Percentiles rank a stretch among this genome's conserved stretches.
These are phyloP conservation scores for Sussaba pulchella DNA, from an alignment of 2,888 invertebrate species.

Conservation along the genomic window DNA sequence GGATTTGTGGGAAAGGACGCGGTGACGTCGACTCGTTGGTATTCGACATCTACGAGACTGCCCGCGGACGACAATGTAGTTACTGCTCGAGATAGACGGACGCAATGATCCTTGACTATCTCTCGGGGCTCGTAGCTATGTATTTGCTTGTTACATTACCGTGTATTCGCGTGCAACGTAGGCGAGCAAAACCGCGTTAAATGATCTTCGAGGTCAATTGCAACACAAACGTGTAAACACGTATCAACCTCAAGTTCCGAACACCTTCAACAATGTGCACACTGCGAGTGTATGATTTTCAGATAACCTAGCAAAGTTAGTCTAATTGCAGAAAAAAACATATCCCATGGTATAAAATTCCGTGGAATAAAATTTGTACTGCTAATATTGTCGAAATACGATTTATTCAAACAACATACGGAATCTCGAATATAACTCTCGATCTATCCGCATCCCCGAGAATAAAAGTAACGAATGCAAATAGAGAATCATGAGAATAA, in stretches of 20 bases:
- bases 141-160: constrained; percentile 53
- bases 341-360: too few species aligned
- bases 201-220: constrained; percentile 51
- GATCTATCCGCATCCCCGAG: too few species aligned
- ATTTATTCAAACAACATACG: too few species aligned
- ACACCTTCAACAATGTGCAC: background rate
- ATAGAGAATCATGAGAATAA: background rate
- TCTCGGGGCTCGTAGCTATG: constrained; percentile 42
- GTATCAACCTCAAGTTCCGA: constrained; percentile 44
- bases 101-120: constrained; percentile 58
- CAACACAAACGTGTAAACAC: constrained; percentile 37
- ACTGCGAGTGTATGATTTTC: too few species aligned
- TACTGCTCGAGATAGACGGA: background rate
- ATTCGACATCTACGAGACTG: constrained; percentile 44
- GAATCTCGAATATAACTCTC: too few species aligned
- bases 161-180: constrained; percentile 8
- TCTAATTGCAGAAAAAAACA: too few species aligned
- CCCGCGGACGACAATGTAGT: constrained; percentile 7
- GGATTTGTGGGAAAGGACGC: background rate
- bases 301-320: too few species aligned
- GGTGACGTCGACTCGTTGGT: constrained; percentile 49
- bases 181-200: constrained; percentile 46
- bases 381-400: background rate
- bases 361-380: too few species aligned
- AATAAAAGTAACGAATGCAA: background rate